Evolutionary conservation across 2,888 invertebrate species (phyloP).

Genomic region (Abrostola tripartita): DNA sequence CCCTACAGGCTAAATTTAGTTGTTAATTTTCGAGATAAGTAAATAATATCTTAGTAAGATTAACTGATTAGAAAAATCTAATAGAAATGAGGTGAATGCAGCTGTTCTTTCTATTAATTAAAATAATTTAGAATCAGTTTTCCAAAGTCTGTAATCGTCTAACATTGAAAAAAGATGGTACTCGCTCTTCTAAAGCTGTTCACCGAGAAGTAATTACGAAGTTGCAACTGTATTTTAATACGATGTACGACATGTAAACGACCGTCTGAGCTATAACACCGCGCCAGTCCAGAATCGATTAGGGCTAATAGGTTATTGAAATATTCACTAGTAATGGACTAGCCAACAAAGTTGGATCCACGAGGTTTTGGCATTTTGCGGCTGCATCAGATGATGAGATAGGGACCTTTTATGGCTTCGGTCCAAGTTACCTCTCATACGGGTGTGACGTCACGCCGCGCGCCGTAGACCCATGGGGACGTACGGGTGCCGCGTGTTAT

Average conservation of each 20-base stretch:
- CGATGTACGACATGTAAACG: neutral
- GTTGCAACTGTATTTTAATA: neutral
- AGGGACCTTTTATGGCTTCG: neutral
- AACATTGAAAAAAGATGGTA: no score
- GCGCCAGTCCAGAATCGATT: conserved; percentile 18
- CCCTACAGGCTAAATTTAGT: no score
- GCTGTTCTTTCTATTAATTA: no score
- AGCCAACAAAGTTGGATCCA: conserved; percentile 22
- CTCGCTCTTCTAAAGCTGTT: no score
- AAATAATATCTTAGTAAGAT: no score
- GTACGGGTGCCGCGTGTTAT: no score
- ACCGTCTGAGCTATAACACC: conserved; percentile 3
- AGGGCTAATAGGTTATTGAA: conserved; percentile 25
- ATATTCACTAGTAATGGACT: conserved; percentile 19
- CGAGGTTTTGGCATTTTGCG: neutral
- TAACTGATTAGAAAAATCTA: no score
- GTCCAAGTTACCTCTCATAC: neutral
- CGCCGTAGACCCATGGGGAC: neutral
- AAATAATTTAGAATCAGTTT: no score
- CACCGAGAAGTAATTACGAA: no score
- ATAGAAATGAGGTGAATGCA: no score
- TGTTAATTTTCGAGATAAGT: no score
- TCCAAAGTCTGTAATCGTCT: no score
- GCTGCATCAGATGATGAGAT: neutral
- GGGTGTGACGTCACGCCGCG: neutral